Conservation (phyloP, 2,888 invertebrate genomes). For the Drosophila colorata region DNA sequence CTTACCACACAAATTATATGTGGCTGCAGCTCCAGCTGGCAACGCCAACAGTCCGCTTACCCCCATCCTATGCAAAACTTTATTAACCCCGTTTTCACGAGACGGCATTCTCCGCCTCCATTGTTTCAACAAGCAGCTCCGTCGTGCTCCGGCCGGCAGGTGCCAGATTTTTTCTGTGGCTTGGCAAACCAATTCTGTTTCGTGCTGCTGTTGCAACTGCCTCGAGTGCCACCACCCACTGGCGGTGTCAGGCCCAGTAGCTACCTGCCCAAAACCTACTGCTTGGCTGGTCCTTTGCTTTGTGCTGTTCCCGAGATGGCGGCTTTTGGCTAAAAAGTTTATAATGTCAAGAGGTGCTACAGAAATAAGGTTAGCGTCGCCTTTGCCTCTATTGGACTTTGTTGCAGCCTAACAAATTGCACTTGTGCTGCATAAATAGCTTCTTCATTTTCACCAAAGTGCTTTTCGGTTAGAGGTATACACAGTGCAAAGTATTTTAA, state of each 20-base stretch:
- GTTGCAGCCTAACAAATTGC: constrained; percentile 54
- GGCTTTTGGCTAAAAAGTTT: constrained; percentile 62
- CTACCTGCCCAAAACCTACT: constrained; percentile 12
- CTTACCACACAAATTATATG: constrained; percentile 9
- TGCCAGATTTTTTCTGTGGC: constrained; percentile 33
- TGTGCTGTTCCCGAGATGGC: constrained; percentile 41
- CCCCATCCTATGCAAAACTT: constrained; percentile 56
- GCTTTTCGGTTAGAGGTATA: not conserved
- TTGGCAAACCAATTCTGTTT: constrained; percentile 7
- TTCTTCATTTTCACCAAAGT: constrained; percentile 32
- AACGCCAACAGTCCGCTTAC: not conserved
- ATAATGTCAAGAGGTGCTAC: constrained; percentile 64
- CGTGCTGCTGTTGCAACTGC: constrained; percentile 14
- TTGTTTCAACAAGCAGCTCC: constrained; percentile 32
- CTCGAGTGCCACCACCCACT: constrained; percentile 33
- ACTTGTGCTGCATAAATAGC: constrained; percentile 37
- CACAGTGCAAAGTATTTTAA: not conserved
- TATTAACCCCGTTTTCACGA: constrained; percentile 74
- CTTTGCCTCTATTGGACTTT: constrained; percentile 41
- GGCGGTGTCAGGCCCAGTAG: not conserved
- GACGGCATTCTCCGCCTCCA: constrained; percentile 26
- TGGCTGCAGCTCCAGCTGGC: constrained; percentile 10
- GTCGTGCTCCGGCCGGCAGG: constrained; percentile 17
- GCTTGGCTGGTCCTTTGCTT: constrained; percentile 12
- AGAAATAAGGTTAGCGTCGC: constrained; percentile 68